Percentiles rank a stretch among this genome's conserved stretches.
phyloP scores from a whole-genome alignment of 2,113 vertebrate genomes.

The Syngnathus typhle region DNA sequence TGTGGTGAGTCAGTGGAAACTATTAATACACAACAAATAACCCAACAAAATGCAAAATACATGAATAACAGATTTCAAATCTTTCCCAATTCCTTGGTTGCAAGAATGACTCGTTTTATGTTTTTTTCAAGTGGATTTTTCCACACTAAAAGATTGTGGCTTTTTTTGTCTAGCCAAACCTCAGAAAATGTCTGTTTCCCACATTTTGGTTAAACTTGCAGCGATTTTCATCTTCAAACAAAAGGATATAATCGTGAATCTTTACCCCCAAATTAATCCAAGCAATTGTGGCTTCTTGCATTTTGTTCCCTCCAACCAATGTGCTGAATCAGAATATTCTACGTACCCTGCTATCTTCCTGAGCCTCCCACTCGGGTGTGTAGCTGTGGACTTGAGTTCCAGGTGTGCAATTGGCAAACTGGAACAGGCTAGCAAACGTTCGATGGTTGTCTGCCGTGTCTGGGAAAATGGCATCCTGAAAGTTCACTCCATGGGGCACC shows the following conservation, averaged over 20 bases:
- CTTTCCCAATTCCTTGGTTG: background rate
- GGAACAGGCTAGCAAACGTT: constrained; percentile 77
- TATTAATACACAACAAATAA: constrained; percentile 24
- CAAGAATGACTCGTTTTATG: constrained; percentile 6
- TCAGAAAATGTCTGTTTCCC: constrained; percentile 42
- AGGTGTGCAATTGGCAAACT: constrained; percentile 77
- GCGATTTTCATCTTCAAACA: constrained; percentile 21
- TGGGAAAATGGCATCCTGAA: constrained; percentile 78
- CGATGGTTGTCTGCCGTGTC: constrained; percentile 75
- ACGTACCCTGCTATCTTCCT: constrained; percentile 77
- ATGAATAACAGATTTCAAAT: background rate
- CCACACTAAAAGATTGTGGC: constrained; percentile 20
- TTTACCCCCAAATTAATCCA: constrained; percentile 12
- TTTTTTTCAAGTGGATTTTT: constrained; percentile 10
- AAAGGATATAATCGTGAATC: constrained; percentile 20
- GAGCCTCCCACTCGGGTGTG: constrained; percentile 73
- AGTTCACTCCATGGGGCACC: constrained; percentile 79
- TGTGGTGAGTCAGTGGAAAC: constrained; percentile 29
- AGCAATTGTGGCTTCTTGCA: background rate
- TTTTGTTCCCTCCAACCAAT: constrained; percentile 10
- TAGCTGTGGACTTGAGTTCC: constrained; percentile 74
- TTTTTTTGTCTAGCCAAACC: constrained; percentile 31
- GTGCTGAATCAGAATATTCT: constrained; percentile 17
- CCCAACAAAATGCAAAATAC: background rate
- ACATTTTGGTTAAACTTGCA: constrained; percentile 19